Base-by-base conservation (phyloP, 2,797 vertebrate species). In the Anguilla marmorata region DNA sequence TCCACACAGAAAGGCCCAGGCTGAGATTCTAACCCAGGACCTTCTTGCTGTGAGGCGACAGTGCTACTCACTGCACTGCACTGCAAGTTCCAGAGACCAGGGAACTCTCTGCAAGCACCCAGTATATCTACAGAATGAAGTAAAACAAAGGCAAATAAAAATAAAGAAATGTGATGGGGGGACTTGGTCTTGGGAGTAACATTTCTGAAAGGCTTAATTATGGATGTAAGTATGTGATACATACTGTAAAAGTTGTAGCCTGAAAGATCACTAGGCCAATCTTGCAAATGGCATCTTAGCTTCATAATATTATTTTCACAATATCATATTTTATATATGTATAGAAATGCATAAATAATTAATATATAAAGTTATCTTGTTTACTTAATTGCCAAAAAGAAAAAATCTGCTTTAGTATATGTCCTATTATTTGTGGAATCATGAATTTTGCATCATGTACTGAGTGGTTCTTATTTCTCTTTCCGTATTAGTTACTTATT, bases 401-500 rank as follows among this genome's bases (percentile, higher is more conserved):
- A 69, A 69, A 9, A 69, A 27, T 19, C 4, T 79, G 74, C 37
- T 41, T 45, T 1, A 7, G 37, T 79, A 3, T 16, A 80, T 24
- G 2, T 45, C 37, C 33, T 45, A 24, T 41, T 41, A 79, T 79
- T 80, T 45, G 76, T 48, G 41, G 41, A 80, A 48, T 45, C 41
- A 80, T 45, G 19, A 41, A 80, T 82, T 50, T n/a, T 50, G 74
- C 33, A 21, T 41, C 41, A 1, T 50, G 79, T 14, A 82, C 12
- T 2, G 45, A 82, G 79, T n/a, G 79, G 79, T 50, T 50, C 37
- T 72, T 41, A 41, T 86, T 86, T 74, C 45, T 52, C 9, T 27
- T 86, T 52, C 37, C 19, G 58, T 63, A 66, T 86, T 82, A 82
- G 41, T 82, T 82, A 50, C 79, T 79, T 79, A 82, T 63, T 86